A percentile compares a stretch with the other conserved stretches of the same genome.
These are phyloP conservation scores for Tenualosa ilisha DNA, from an alignment of 2,797 vertebrate genomes.

Conservation along the genomic window DNA sequence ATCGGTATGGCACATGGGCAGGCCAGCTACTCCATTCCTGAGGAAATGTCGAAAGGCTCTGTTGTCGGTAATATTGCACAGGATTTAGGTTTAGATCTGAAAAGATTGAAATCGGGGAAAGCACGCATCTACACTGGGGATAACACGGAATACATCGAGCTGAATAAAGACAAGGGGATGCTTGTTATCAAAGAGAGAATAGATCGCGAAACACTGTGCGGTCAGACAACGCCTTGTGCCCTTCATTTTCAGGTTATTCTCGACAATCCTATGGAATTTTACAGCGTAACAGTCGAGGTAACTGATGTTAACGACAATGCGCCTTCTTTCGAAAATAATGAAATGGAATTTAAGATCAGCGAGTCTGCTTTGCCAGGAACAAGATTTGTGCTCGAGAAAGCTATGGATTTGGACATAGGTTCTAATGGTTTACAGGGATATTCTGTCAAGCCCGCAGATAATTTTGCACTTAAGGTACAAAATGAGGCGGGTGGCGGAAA, in stretches of 20 bases:
- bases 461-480: neutral
- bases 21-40: constrained; percentile 58
- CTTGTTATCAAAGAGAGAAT: constrained; percentile 73
- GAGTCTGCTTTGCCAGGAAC: neutral
- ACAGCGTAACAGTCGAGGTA: neutral
- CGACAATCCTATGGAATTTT: neutral
- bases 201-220: constrained; percentile 76
- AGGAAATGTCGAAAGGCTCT: constrained; percentile 62
- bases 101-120: neutral
- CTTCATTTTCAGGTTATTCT: neutral
- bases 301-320: constrained; percentile 60
- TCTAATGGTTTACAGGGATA: neutral
- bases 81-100: constrained; percentile 60
- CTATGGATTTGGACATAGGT: neutral
- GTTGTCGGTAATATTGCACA: constrained; percentile 37
- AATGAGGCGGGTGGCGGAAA: constrained; percentile 35
- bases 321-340: constrained; percentile 73
- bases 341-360: constrained; percentile 66
- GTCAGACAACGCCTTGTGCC: constrained; percentile 55
- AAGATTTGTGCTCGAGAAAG: neutral
- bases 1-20: constrained; percentile 30
- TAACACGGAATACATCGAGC: constrained; percentile 65
- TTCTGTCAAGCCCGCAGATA: neutral
- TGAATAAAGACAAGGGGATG: constrained; percentile 69
- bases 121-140: constrained; percentile 1